These are phyloP conservation scores for Cebus imitator DNA, from an alignment of 2,113 vertebrate genomes.

Conservation along the genomic window DNA sequence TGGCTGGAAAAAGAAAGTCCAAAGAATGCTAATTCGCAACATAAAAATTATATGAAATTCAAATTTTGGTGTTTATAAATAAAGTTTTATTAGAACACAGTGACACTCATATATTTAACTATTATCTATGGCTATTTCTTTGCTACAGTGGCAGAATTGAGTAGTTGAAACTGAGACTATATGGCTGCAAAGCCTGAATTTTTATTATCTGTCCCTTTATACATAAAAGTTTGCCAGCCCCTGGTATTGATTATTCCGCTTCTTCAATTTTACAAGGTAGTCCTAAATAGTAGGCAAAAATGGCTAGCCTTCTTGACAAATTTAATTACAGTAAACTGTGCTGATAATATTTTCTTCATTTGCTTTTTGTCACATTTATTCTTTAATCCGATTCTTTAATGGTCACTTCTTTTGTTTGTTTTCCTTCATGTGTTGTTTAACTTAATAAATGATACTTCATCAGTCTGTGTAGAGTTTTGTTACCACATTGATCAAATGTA, in stretches of 20 bases:
- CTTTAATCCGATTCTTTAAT: conserved; percentile 62
- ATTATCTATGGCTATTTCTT: neutral
- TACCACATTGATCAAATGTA: conserved; percentile 73
- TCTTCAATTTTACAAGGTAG: conserved; percentile 61
- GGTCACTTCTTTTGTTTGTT: conserved; percentile 47
- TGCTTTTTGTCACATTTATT: conserved; percentile 72
- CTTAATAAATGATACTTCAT: conserved; percentile 73
- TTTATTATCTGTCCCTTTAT: neutral
- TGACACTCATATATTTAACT: neutral
- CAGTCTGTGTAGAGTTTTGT: conserved; percentile 78
- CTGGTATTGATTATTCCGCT: conserved; percentile 43
- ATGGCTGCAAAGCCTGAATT: neutral
- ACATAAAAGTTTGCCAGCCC: conserved; percentile 33
- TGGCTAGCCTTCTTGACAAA: conserved; percentile 72
- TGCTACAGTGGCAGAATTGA: neutral
- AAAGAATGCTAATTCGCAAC: neutral
- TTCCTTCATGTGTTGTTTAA: conserved; percentile 63
- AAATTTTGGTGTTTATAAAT: neutral
- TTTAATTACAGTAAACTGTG: conserved; percentile 72
- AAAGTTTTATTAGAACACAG: neutral
- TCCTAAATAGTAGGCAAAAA: conserved; percentile 76
- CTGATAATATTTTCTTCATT: conserved; percentile 51
- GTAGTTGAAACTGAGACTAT: neutral
- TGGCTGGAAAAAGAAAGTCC: neutral
- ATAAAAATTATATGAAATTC: conserved; percentile 24